Conservation (phyloP, 2,888 invertebrate genomes). For the Achlya flavicornis region DNA sequence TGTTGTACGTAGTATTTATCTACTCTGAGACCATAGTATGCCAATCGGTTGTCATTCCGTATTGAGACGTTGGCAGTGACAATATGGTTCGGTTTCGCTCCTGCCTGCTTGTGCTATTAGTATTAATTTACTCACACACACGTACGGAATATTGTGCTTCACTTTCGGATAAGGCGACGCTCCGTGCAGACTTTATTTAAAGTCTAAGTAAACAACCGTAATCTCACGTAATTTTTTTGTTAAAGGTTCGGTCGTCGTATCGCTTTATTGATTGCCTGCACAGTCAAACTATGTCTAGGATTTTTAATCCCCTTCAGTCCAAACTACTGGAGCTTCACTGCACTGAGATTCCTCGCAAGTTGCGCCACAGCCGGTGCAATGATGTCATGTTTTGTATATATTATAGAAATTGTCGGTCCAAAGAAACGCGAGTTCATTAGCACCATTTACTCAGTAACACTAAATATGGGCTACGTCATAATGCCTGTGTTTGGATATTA, state of each 20-base stretch:
- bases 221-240: neutral
- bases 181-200: too few species aligned
- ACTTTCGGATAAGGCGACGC: too few species aligned
- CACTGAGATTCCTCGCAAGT: conserved; percentile 86
- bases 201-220: neutral
- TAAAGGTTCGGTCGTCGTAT: conserved; percentile 87
- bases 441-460: conserved; percentile 84
- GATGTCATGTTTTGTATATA: conserved; percentile 86
- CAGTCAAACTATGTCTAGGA: conserved; percentile 86
- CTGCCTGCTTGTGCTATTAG: too few species aligned
- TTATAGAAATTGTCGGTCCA: conserved; percentile 84
- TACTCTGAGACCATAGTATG: too few species aligned
- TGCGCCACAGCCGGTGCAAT: conserved; percentile 89
- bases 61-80: too few species aligned
- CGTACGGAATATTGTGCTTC: too few species aligned
- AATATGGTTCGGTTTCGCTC: too few species aligned
- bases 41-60: too few species aligned
- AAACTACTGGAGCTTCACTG: conserved; percentile 79
- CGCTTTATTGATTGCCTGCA: conserved; percentile 85
- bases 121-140: too few species aligned
- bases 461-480: conserved; percentile 84
- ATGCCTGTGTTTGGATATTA: conserved; percentile 84
- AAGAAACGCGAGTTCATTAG: conserved; percentile 72
- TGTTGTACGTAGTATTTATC: too few species aligned
- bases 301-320: conserved; percentile 85